phyloP scores from a whole-genome alignment of 2,113 vertebrate genomes.

The Copsychus sechellarum region DNA sequence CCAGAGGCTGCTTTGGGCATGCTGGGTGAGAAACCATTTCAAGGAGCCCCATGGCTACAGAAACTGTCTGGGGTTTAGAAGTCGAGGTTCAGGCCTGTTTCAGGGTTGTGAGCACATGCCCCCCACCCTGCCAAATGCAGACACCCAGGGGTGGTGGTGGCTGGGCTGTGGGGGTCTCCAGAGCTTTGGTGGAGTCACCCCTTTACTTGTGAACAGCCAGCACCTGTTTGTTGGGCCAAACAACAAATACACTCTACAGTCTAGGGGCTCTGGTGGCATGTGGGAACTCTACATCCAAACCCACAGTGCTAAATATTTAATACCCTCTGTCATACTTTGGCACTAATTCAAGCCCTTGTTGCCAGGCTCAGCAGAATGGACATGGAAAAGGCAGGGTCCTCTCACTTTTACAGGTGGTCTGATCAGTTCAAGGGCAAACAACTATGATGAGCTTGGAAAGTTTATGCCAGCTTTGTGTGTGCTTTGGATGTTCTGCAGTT shows the following conservation, averaged over 20 bases:
- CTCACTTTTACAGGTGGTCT: neutral
- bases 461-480: neutral
- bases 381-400: neutral
- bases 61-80: neutral
- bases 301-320: neutral
- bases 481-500: neutral
- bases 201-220: neutral
- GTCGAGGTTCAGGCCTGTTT: neutral
- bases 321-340: neutral
- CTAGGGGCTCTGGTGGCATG: neutral
- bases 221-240: neutral
- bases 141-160: neutral
- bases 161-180: neutral
- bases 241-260: neutral
- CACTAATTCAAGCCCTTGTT: neutral
- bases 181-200: neutral
- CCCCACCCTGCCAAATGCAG: fast-evolving
- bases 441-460: neutral
- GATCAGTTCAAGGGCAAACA: neutral
- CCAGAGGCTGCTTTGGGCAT: neutral
- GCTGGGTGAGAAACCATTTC: neutral
- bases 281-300: neutral
- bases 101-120: fast-evolving
- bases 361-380: neutral
- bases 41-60: neutral